Base-by-base conservation (phyloP, 2,888 invertebrate species). In the Philhelius pedissequus region DNA sequence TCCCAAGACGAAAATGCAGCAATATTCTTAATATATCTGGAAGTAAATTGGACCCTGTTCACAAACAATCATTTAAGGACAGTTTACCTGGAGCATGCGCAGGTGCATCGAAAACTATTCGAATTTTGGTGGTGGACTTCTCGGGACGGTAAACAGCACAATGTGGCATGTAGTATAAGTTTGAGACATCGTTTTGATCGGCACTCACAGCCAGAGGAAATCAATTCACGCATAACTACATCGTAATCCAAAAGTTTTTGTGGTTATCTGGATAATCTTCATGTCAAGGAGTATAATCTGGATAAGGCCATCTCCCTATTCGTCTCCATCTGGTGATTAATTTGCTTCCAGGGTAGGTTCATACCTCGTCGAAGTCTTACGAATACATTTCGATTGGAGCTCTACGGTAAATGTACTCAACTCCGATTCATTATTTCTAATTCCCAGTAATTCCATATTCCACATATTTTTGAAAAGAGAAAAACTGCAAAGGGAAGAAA, bases 371-470 rank as follows among this genome's bases (percentile, higher is more conserved):
- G 25, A 15, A 48, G 48, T 48, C 4, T 48, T 25, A 25, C 48
- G 25, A 68, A n/a, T n/a, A n/a, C n/a, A n/a, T n/a, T n/a, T n/a
- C n/a, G n/a, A n/a, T n/a, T n/a, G n/a, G n/a, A n/a, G n/a, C n/a
- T n/a, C n/a, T n/a, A n/a, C n/a, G n/a, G n/a, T n/a, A n/a, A n/a
- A n/a, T n/a, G n/a, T n/a, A n/a, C n/a, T n/a, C n/a, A n/a, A n/a
- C n/a, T n/a, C n/a, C n/a, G n/a, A n/a, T n/a, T n/a, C n/a, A n/a
- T n/a, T n/a, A n/a, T n/a, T n/a, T n/a, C n/a, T n/a, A n/a, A n/a
- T n/a, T n/a, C n/a, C n/a, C n/a, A n/a, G 40, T 13, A 54, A 52
- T 13, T 54, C 68, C 38, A 68, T 54, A 4, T 68, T 54, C 52
- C 40, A 68, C 50, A 68, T 68, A 18, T 40, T 54, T 52, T 68